Evolutionary conservation across 2,113 vertebrate genomes (phyloP).

Genomic region (Gymnarchus niloticus): DNA sequence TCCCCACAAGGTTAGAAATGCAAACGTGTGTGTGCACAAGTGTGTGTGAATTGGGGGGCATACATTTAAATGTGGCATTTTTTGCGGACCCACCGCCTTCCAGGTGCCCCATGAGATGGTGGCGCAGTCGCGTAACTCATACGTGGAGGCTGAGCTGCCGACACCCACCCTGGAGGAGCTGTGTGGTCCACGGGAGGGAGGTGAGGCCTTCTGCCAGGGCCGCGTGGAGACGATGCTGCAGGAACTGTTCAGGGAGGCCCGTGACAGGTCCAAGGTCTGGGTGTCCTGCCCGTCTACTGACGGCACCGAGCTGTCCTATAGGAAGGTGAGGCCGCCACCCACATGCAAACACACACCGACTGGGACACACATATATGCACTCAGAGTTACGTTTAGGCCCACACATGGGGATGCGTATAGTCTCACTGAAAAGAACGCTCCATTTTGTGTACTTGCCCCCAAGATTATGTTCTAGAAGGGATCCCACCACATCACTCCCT

Average conservation of each 20-base stretch:
- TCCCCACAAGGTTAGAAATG: no score
- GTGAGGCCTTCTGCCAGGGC: slow-evolving; percentile 67
- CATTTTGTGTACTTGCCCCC: not conserved
- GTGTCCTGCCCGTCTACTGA: slow-evolving; percentile 69
- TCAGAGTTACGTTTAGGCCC: not conserved
- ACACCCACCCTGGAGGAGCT: slow-evolving; percentile 79
- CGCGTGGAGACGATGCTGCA: slow-evolving; percentile 79
- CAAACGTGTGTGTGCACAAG: no score
- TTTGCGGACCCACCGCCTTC: not conserved
- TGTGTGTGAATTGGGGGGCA: not conserved
- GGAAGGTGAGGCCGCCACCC: slow-evolving; percentile 70
- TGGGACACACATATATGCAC: not conserved
- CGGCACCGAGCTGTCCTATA: slow-evolving; percentile 81
- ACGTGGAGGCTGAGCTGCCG: slow-evolving; percentile 79
- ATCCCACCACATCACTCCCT: not conserved
- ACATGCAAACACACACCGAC: not conserved
- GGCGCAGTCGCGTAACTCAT: slow-evolving; percentile 82
- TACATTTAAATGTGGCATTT: not conserved
- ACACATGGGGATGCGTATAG: not conserved
- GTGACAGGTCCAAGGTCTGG: slow-evolving; percentile 90
- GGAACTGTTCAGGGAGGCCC: slow-evolving; percentile 81
- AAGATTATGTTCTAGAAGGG: no score
- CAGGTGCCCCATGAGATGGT: slow-evolving; percentile 90
- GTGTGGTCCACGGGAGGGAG: slow-evolving; percentile 75
- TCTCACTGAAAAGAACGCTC: not conserved